Evolutionary conservation across 2,113 vertebrate genomes (phyloP), one percentile per base, ranked within the genome.

Genomic region (Indicator maculatus): DNA sequence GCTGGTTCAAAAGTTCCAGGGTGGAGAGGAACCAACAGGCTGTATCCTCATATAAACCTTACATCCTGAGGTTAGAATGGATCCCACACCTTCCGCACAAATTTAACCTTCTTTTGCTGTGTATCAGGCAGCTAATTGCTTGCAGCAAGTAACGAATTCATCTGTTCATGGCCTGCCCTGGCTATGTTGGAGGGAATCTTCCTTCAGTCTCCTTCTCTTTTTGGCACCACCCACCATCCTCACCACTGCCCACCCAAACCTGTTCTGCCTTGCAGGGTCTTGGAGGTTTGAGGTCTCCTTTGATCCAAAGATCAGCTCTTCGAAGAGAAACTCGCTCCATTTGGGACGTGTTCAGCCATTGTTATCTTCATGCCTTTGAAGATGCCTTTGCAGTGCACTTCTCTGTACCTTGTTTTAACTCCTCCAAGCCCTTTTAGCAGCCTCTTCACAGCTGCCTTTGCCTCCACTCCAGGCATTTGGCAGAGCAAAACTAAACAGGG

Each of bases 11-110:
- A 95, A 63, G 38, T 74, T 64, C 60, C 79, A 86, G 72, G 50
- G 72, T 81, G 69, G 83, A 81, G 79, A 80, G 44, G 28, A 95
- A 89, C 31, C 66, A 81, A 52, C 53, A 47, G 72, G 72, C 56
- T 80, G 58, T 94, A 95, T 86, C 95, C 95, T 94, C 76, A 70
- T 6, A 38, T 95, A 90, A 96, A 96, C 95, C 58, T 94, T 91
- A 28, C 44, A 93, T 86, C 79, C 79, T 69, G 61, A 53, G 55
- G 61, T 88, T 17, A 88, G 88, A 92, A 86, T 64, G 70, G 18
- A 5, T 92, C 27, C 56, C 67, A 27, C 31, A 63, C 39, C 20
- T 89, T 61, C 82, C 59, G 60, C 79, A 77, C 39, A 63, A 81
- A 53, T 58, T 27, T 77, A 75, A 55, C 26, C 20, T 83, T 30